A percentile compares a stretch with the other conserved stretches of the same genome.
Conservation (phyloP, 2,888 invertebrate genomes). For the Spatulosminthurus flaviceps region DNA sequence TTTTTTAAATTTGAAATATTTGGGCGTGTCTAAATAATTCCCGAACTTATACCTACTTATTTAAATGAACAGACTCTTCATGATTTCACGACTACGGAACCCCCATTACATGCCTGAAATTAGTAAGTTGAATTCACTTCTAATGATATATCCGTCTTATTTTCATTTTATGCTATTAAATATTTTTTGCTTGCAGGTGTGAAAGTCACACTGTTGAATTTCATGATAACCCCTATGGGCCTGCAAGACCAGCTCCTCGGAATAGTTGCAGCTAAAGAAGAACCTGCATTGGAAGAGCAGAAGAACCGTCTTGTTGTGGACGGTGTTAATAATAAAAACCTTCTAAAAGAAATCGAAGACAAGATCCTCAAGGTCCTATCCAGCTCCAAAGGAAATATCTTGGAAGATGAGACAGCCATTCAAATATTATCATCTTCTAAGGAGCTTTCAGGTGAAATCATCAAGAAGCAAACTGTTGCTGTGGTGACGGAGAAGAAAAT, state of each 20-base stretch:
- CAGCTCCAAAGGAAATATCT: constrained; percentile 89
- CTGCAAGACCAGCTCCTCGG: constrained; percentile 90
- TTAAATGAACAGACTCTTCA: constrained; percentile 75
- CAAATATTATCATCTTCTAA: constrained; percentile 89
- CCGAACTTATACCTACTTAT: too few relatives aligned
- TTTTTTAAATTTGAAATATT: constrained; percentile 66
- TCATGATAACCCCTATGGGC: constrained; percentile 94
- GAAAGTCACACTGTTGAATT: constrained; percentile 87
- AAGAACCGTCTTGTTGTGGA: constrained; percentile 92
- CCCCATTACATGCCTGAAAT: constrained; percentile 91
- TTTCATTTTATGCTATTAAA: neutral
- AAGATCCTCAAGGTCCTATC: constrained; percentile 90
- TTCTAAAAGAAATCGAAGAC: constrained; percentile 90
- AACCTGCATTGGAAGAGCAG: constrained; percentile 90
- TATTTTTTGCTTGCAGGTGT: constrained; percentile 10
- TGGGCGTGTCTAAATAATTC: too few relatives aligned
- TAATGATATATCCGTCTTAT: too few relatives aligned
- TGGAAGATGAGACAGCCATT: constrained; percentile 95
- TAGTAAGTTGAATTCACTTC: too few relatives aligned
- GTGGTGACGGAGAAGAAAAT: constrained; percentile 85
- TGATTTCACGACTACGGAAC: constrained; percentile 88
- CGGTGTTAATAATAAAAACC: constrained; percentile 87
- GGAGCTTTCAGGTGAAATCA: constrained; percentile 86
- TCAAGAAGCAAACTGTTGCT: constrained; percentile 85
- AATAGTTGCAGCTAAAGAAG: constrained; percentile 90